phyloP scores from a whole-genome alignment of 2,797 vertebrate species.

The Sternotherus odoratus region DNA sequence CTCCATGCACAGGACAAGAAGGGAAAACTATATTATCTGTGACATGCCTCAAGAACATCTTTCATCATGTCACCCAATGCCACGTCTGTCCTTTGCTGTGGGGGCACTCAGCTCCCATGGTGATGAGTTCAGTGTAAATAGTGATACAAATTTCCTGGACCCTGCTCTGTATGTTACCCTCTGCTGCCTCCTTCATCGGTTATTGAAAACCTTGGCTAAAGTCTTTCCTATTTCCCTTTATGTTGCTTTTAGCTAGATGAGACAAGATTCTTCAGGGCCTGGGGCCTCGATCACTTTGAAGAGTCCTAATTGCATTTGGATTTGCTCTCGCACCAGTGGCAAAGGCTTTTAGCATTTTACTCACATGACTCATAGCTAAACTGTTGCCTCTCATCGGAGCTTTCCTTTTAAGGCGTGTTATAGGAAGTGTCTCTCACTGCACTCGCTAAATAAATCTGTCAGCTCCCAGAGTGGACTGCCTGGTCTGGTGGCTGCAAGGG shows the following conservation, averaged over 20 bases:
- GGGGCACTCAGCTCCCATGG: neutral
- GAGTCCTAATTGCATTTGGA: neutral
- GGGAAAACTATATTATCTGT: neutral
- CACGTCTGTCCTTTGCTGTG: neutral
- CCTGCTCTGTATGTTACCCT: neutral
- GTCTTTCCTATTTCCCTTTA: neutral
- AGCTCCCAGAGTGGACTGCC: neutral
- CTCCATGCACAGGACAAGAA: neutral
- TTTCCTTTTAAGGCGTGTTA: conserved; percentile 72
- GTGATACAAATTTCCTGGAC: conserved; percentile 29
- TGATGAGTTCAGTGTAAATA: neutral
- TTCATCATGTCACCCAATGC: neutral
- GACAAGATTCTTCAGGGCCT: neutral
- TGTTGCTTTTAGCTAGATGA: neutral
- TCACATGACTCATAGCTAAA: conserved; percentile 76
- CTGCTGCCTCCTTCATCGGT: neutral
- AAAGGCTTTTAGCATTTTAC: conserved; percentile 53
- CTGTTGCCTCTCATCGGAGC: conserved; percentile 43
- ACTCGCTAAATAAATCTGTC: conserved; percentile 23
- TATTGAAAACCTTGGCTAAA: neutral
- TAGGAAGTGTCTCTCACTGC: conserved; percentile 55
- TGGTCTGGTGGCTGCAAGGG: neutral
- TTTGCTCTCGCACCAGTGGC: conserved; percentile 32
- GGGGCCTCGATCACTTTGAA: conserved; percentile 13
- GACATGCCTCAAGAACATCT: neutral